Evolutionary conservation across 1,140 invertebrate species (phyloP).

Genomic region (Sycobia sp.): DNA sequence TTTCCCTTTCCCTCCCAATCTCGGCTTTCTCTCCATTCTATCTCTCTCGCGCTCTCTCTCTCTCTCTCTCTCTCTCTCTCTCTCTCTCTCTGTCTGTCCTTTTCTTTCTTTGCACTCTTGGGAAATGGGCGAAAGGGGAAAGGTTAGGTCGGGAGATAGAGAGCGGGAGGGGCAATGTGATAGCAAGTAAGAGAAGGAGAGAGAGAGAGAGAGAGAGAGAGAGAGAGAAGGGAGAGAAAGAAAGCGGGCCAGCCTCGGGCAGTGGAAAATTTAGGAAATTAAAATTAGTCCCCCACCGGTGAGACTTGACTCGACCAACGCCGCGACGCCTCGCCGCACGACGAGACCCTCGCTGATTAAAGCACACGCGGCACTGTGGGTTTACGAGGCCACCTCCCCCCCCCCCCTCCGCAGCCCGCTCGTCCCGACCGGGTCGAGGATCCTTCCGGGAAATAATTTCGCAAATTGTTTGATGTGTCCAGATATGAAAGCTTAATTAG

Average conservation of each 20-base stretch:
- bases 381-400: slow-evolving; percentile 2
- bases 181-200: background rate
- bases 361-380: background rate
- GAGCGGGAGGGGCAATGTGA: slow-evolving; percentile 10
- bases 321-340: background rate
- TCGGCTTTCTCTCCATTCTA: too few species aligned
- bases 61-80: too few species aligned
- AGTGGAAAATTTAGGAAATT: slow-evolving; percentile 62
- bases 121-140: slow-evolving; percentile 26
- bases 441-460: too few species aligned
- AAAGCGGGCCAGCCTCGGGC: slow-evolving; percentile 27
- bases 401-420: too few species aligned
- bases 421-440: too few species aligned
- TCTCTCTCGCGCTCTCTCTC: too few species aligned
- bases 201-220: background rate
- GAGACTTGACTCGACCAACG: slow-evolving; percentile 9
- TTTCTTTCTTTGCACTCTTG: too few species aligned
- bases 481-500: too few species aligned
- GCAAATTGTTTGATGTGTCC: too few species aligned
- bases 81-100: too few species aligned
- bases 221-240: background rate
- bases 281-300: slow-evolving; percentile 53
- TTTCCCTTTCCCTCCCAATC: too few species aligned
- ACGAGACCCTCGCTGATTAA: background rate
- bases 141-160: too few species aligned